Evolutionary conservation across 2,113 vertebrate genomes (phyloP).

Genomic region (Neolamprologus caudopunctatus): DNA sequence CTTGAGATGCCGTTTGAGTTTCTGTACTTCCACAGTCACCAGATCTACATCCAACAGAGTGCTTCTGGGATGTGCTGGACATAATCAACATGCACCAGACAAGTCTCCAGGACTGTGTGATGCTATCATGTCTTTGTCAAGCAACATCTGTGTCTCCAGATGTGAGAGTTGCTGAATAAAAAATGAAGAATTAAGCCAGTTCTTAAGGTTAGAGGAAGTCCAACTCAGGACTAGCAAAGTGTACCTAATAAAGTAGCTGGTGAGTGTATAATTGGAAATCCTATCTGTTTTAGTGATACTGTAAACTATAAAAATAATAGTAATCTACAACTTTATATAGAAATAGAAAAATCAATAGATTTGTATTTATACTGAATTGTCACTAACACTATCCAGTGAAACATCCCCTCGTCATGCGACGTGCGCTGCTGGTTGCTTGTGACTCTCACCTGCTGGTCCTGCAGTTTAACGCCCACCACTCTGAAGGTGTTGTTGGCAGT

Average conservation of each 20-base stretch:
- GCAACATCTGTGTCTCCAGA: neutral
- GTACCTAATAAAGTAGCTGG: neutral
- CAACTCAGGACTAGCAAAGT: neutral
- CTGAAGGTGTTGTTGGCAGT: slow-evolving; percentile 95
- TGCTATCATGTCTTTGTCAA: neutral
- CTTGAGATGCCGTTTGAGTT: neutral
- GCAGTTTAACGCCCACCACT: slow-evolving; percentile 97
- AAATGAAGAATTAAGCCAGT: neutral
- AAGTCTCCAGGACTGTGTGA: neutral
- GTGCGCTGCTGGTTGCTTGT: no score
- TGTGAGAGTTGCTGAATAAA: neutral
- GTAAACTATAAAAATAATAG: neutral
- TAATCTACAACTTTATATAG: neutral
- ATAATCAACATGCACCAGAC: neutral
- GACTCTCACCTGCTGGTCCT: slow-evolving; percentile 93
- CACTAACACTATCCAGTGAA: neutral
- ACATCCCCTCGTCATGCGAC: fast-evolving
- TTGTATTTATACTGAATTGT: neutral
- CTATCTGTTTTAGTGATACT: neutral
- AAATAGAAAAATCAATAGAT: neutral
- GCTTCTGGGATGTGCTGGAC: neutral
- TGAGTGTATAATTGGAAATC: neutral
- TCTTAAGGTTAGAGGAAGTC: neutral
- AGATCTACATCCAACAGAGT: neutral
- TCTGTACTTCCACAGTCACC: neutral